A percentile compares a stretch with the other conserved stretches of the same genome.
These are phyloP conservation scores for Falco punctatus DNA, from an alignment of 2,113 vertebrate genomes.

Conservation along the genomic window DNA sequence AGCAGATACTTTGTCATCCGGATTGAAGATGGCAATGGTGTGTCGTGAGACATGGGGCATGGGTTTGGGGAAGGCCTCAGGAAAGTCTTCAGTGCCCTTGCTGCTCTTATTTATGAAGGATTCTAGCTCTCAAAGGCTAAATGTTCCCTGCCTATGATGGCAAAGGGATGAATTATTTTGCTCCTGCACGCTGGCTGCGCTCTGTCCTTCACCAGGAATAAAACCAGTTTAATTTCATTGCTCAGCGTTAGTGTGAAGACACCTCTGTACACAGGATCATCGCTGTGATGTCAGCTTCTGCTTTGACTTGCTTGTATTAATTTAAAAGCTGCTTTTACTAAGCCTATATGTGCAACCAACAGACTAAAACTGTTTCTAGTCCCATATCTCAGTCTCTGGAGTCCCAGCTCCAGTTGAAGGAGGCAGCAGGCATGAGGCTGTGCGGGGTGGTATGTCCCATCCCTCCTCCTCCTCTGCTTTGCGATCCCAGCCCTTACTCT, in stretches of 20 bases:
- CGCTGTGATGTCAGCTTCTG: accelerated
- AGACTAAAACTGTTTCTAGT: neutral
- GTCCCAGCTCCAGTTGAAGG: neutral
- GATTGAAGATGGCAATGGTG: constrained; percentile 89
- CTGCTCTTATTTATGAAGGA: neutral
- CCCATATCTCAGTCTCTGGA: accelerated
- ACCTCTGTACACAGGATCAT: accelerated
- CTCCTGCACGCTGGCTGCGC: accelerated
- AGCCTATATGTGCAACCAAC: neutral
- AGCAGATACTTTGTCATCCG: constrained; percentile 95
- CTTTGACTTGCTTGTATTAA: neutral
- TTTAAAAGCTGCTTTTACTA: neutral
- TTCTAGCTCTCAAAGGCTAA: neutral
- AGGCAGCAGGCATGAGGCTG: accelerated
- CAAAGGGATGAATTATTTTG: neutral
- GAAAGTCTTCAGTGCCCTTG: accelerated
- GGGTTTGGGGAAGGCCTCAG: too few species aligned
- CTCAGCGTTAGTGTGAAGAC: accelerated
- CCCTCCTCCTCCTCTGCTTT: accelerated
- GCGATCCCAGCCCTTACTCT: neutral
- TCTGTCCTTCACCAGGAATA: neutral
- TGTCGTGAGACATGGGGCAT: accelerated
- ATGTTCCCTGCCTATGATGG: accelerated
- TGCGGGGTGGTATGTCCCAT: neutral
- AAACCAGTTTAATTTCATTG: neutral